A percentile compares a stretch with the other conserved stretches of the same genome.
Evolutionary conservation across 2,888 invertebrate species (phyloP).

Genomic region (Gymnosoma rotundatum): DNA sequence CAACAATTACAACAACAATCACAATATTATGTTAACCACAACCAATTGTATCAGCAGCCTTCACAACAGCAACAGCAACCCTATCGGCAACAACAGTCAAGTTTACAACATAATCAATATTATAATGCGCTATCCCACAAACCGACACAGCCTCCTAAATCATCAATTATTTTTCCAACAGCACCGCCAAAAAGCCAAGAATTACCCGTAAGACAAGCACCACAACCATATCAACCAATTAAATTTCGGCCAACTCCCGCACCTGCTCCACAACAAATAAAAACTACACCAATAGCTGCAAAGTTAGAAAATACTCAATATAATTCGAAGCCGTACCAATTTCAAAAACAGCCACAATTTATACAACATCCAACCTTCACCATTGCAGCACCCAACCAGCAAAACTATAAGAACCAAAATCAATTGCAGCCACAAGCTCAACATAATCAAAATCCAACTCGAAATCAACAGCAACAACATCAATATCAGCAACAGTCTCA

Average conservation of each 20-base stretch:
- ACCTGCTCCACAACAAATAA: constrained; percentile 72
- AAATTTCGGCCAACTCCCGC: constrained; percentile 80
- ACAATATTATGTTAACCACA: constrained; percentile 77
- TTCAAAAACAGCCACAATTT: constrained; percentile 81
- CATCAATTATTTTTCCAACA: constrained; percentile 77
- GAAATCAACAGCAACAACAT: too few relatives aligned
- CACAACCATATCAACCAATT: constrained; percentile 78
- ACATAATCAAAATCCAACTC: too few relatives aligned
- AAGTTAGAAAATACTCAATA: constrained; percentile 77
- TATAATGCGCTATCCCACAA: constrained; percentile 57
- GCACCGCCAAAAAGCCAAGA: constrained; percentile 75
- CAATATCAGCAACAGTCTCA: constrained; percentile 48
- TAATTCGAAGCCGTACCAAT: constrained; percentile 79
- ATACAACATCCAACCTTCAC: constrained; percentile 78
- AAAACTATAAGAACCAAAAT: constrained; percentile 56
- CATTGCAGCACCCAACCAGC: constrained; percentile 72
- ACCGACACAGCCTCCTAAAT: constrained; percentile 65
- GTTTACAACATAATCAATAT: constrained; percentile 61
- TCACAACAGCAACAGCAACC: constrained; percentile 70
- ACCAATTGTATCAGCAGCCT: constrained; percentile 75
- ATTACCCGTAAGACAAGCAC: constrained; percentile 71
- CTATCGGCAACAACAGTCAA: constrained; percentile 67
- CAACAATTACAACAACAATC: constrained; percentile 76
- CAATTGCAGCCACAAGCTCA: constrained; percentile 58
- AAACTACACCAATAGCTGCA: constrained; percentile 76